Base-by-base conservation (phyloP, 2,797 vertebrate species). In the Cichlasoma orientale region DNA sequence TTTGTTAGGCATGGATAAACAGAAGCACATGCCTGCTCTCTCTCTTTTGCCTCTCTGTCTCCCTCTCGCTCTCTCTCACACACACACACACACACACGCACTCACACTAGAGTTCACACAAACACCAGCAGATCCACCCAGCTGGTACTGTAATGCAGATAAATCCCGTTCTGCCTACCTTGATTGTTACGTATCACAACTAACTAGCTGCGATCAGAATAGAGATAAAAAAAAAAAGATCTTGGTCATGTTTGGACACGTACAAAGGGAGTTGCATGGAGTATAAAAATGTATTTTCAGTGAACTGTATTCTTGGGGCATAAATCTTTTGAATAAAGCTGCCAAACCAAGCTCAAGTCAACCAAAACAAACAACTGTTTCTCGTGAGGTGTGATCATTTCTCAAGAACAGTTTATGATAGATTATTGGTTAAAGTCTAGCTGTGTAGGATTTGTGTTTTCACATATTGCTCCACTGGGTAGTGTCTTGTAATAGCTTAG, bases 1-100 rank as follows among this genome's bases (percentile, higher is more conserved):
- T 68, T 66, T 61, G 18, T 71, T 77, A 66, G 50, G 63, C 25
- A 50, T n/a, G n/a, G 52, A 52, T 69, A 74, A 82, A 66, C 75
- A 72, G 75, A 66, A 70, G 80, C 75, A 54, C 70, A 80, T 54
- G 69, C 11, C 1, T 2, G 16, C 23, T 68, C 27, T 68, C 41
- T 29, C 41, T 29, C 29, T 47, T 68, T 41, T 68, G 41, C 47
- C 23, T 66, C 5, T 1, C 61, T 50, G 38, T 25, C 61, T 56
- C 66, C n/a, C 56, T 23, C 5, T 31, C 29, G 1, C 29, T 29
- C 27, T 29, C 27, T n/a, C n/a, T n/a, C n/a, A n/a, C 29, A 31
- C 29, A 31, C 29, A 31, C 61, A 66, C 38, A 18, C 59, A 47
- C 58, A 18, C 36, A 75, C 72, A 56, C 58, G 21, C 56, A 36